Evolutionary conservation across 2,888 invertebrate genomes (phyloP).

Genomic region (Suillia variegata): DNA sequence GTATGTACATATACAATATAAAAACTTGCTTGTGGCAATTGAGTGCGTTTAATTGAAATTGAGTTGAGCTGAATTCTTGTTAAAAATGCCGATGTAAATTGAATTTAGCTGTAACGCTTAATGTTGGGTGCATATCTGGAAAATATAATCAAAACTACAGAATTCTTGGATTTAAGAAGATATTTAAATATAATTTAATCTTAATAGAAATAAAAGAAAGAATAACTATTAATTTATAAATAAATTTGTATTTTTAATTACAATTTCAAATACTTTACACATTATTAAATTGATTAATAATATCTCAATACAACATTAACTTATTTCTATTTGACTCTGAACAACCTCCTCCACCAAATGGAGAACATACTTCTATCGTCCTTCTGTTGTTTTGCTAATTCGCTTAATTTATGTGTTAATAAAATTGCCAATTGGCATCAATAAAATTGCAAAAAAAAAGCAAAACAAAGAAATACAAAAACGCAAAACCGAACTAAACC

Average conservation of each 20-base stretch:
- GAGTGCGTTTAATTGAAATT: background rate
- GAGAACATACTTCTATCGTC: too few species aligned
- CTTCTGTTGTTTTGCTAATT: background rate
- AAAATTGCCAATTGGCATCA: conserved; percentile 25
- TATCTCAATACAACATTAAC: too few species aligned
- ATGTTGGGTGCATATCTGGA: too few species aligned
- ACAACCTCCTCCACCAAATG: too few species aligned
- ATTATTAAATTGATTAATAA: too few species aligned
- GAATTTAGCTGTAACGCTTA: background rate
- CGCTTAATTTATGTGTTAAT: conserved; percentile 29
- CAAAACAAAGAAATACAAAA: conserved; percentile 16
- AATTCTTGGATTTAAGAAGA: too few species aligned
- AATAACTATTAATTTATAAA: background rate
- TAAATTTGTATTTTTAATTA: too few species aligned
- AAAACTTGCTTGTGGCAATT: background rate
- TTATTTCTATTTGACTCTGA: background rate
- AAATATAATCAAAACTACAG: too few species aligned
- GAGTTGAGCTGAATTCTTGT: too few species aligned
- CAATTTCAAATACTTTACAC: too few species aligned
- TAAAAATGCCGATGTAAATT: background rate
- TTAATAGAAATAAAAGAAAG: background rate
- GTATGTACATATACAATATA: too few species aligned
- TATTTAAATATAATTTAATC: background rate
- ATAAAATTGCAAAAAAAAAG: conserved; percentile 6
- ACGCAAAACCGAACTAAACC: background rate